Conservation (phyloP, 2,888 invertebrate species). For the Ganaspis brasiliensis region DNA sequence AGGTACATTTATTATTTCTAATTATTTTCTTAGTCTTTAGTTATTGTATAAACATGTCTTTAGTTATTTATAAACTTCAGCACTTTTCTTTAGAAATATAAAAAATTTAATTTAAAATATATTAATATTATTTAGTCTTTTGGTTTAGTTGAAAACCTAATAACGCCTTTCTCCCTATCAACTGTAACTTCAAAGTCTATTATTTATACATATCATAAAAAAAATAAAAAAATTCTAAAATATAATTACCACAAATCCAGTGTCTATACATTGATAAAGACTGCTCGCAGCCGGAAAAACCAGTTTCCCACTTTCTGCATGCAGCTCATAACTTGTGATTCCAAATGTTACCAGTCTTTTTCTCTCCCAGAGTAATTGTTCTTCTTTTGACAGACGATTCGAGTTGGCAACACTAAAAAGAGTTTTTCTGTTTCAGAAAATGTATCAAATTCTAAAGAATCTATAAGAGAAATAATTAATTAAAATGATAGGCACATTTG, state of each 20-base stretch:
- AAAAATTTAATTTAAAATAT: too few relatives aligned
- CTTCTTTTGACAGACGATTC: conserved; percentile 90
- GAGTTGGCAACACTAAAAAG: conserved; percentile 80
- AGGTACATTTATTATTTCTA: too few relatives aligned
- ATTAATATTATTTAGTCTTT: too few relatives aligned
- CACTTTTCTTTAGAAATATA: too few relatives aligned
- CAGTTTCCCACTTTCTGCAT: conserved; percentile 90
- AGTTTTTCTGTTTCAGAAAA: conserved; percentile 31
- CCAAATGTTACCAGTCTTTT: conserved; percentile 96
- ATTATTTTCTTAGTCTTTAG: too few relatives aligned
- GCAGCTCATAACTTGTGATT: conserved; percentile 95
- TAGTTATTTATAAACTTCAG: too few relatives aligned
- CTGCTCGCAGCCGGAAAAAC: conserved; percentile 95
- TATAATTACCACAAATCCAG: conserved; percentile 85
- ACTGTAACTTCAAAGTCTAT: too few relatives aligned
- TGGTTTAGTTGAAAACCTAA: too few relatives aligned
- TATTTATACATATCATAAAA: too few relatives aligned
- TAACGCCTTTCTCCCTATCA: too few relatives aligned
- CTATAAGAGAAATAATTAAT: background rate
- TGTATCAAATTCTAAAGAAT: background rate
- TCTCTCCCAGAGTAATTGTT: conserved; percentile 94
- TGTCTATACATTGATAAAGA: conserved; percentile 92
- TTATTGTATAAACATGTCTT: too few relatives aligned
- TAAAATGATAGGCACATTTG: conserved; percentile 73
- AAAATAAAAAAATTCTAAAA: too few relatives aligned